Evolutionary conservation across 2,113 vertebrate species (phyloP).

Genomic region (Todiramphus chloris): DNA sequence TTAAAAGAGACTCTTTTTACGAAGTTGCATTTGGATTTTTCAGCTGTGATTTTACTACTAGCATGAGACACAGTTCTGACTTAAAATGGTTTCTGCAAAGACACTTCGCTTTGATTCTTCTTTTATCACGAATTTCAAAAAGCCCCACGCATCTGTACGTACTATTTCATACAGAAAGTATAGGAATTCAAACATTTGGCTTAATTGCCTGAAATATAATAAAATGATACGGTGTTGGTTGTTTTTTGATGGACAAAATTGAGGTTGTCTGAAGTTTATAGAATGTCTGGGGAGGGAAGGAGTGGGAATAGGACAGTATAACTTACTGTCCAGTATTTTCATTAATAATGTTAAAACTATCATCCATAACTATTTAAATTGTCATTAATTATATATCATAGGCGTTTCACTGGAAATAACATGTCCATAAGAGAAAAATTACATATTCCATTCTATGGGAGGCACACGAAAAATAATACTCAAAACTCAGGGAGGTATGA

Average conservation of each 20-base stretch:
- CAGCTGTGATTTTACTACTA: background rate
- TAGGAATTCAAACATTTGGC: slow-evolving; percentile 11
- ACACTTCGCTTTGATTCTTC: background rate
- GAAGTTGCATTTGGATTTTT: background rate
- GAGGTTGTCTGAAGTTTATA: slow-evolving; percentile 39
- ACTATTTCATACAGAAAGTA: background rate
- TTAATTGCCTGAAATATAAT: slow-evolving; percentile 32
- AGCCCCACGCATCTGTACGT: background rate
- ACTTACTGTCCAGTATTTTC: slow-evolving; percentile 71
- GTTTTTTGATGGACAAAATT: slow-evolving; percentile 18
- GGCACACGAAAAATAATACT: slow-evolving; percentile 78
- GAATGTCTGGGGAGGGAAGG: slow-evolving; percentile 69
- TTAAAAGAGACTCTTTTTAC: background rate
- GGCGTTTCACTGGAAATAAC: slow-evolving; percentile 79
- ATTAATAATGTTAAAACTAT: slow-evolving; percentile 68
- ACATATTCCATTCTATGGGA: slow-evolving; percentile 78
- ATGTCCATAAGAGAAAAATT: slow-evolving; percentile 78
- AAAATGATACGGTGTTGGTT: background rate
- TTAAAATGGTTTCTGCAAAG: slow-evolving; percentile 15
- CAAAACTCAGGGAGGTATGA: slow-evolving; percentile 79
- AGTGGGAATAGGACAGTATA: slow-evolving; percentile 65
- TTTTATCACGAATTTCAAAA: background rate
- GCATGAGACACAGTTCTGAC: background rate
- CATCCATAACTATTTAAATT: slow-evolving; percentile 76
- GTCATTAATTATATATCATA: slow-evolving; percentile 78